Base-by-base conservation (phyloP, 2,797 vertebrate genomes). In the Molothrus ater region DNA sequence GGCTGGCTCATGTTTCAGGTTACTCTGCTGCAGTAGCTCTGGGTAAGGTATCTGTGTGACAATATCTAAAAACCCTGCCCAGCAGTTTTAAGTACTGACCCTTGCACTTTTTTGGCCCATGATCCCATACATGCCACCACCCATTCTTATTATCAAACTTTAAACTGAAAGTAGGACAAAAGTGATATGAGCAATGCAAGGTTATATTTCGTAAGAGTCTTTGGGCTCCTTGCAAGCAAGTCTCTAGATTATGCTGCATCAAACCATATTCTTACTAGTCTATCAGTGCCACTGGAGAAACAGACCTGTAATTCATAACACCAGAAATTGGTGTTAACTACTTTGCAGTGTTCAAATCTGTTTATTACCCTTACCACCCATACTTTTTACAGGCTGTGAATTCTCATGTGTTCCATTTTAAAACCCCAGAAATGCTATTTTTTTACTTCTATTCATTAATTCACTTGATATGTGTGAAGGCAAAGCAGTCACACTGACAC, bases 111-210 rank as follows among this genome's bases (percentile, higher is more conserved):
- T 70, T 76, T 68, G 79, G 68, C 81, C 26, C 20, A 4, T 80
- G 64, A 76, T 70, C 68, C 32, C 1, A 0, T 66, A 34, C 24
- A 4, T 64, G 71, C 50, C 84, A 82, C 53, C 68, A 57, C 68
- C 71, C 71, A 22, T 80, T 88, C 36, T 85, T 76, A 34, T 38
- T 70, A 65, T 80, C 36, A 70, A 87, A 89, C 71, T 89, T 91
- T 89, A 89, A 89, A 80, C 79, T 73, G 64, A 76, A 88, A 89
- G 80, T 56, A 80, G 84, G 89, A 70, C 65, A 87, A 50, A 92
- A 94, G 92, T 54, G 28, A 80, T 60, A 68, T 5, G 72, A 93
- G 38, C 45, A 80, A 31, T 45, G 26, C 64, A 76, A 68, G 42
- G n/a, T 0, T 63, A 12, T 70, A 22, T 91, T 96, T 91, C 0